These are phyloP conservation scores for Serranus cabrilla DNA, from an alignment of 2,797 vertebrate genomes.

Conservation along the genomic window DNA sequence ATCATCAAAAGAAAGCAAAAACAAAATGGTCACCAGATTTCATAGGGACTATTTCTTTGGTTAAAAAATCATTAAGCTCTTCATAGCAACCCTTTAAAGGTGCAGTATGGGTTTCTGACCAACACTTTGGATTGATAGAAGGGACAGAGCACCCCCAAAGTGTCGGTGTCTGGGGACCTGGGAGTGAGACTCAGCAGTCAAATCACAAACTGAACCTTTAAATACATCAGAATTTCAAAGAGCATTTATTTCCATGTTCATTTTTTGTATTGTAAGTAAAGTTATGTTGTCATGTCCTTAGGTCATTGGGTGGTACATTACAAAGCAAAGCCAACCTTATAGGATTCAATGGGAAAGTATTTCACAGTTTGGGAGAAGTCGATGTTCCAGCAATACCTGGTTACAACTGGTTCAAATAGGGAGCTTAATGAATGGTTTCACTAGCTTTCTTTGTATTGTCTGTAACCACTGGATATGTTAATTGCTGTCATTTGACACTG, in stretches of 20 bases:
- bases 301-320: not conserved
- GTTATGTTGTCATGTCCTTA: not conserved
- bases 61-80: no score
- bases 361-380: not conserved
- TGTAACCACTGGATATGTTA: conserved; percentile 11
- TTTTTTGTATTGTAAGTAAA: not conserved
- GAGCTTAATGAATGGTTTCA: conserved; percentile 27
- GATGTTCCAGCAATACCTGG: conserved; percentile 27
- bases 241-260: not conserved
- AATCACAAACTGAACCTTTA: no score
- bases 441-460: not conserved
- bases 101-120: no score
- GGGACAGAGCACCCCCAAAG: no score
- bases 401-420: not conserved
- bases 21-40: no score
- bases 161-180: no score
- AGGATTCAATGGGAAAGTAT: not conserved
- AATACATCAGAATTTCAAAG: not conserved
- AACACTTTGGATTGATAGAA: no score
- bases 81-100: no score
- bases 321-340: not conserved
- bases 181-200: no score
- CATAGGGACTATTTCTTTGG: no score
- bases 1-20: no score
- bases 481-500: not conserved